Evolutionary conservation across 2,888 invertebrate species (phyloP).

Genomic region (Harpagoxenus sublaevis): DNA sequence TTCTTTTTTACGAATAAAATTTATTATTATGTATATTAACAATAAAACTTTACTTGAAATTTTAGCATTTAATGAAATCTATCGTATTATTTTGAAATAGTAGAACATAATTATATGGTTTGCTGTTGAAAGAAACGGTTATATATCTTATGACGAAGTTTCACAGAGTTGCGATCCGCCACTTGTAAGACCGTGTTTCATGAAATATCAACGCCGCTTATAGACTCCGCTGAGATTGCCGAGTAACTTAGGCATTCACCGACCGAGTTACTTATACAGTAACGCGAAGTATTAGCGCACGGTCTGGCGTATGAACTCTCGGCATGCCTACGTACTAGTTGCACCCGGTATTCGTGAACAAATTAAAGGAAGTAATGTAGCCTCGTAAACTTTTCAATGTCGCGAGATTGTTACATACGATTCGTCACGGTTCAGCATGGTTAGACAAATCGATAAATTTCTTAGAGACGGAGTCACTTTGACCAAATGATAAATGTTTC

Average conservation of each 20-base stretch:
- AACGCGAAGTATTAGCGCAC: conserved; percentile 64
- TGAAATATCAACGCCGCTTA: conserved; percentile 22
- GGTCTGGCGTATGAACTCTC: conserved; percentile 25
- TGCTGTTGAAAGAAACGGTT: not conserved
- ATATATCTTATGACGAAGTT: not conserved
- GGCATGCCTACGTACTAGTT: conserved; percentile 9
- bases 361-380: conserved; percentile 59
- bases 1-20: not conserved
- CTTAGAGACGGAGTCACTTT: not conserved
- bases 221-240: conserved; percentile 14
- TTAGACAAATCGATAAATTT: conserved; percentile 64
- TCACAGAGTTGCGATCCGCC: not conserved
- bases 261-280: conserved; percentile 62
- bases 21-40: not conserved
- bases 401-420: conserved; percentile 53
- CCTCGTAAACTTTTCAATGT: conserved; percentile 70
- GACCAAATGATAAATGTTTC: not conserved
- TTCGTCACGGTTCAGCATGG: conserved; percentile 48
- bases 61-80: not conserved
- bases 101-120: not conserved
- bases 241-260: conserved; percentile 68
- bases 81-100: not conserved
- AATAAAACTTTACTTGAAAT: not conserved
- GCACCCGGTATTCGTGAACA: conserved; percentile 58
- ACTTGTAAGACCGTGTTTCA: not conserved